These are phyloP conservation scores for Chromobotia macracanthus DNA, from an alignment of 2,797 vertebrate genomes.

Conservation along the genomic window DNA sequence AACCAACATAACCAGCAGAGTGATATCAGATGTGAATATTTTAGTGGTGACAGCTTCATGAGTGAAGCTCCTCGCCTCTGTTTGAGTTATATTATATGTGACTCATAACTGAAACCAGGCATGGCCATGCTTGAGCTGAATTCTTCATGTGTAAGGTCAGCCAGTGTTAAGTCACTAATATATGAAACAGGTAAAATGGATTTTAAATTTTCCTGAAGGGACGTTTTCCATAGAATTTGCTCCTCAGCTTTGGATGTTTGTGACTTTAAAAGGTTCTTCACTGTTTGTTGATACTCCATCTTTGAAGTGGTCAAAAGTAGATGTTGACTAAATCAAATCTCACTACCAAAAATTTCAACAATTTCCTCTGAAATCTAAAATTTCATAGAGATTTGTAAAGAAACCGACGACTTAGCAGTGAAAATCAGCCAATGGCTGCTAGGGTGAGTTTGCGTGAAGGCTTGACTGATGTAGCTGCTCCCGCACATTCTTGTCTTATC, in stretches of 20 bases:
- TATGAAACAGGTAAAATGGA: constrained; percentile 57
- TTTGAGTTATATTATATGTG: constrained; percentile 52
- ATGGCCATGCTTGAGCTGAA: constrained; percentile 38
- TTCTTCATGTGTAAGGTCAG: constrained; percentile 43
- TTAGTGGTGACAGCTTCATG: constrained; percentile 41
- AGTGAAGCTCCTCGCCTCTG: constrained; percentile 32
- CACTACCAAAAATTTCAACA: too few relatives aligned
- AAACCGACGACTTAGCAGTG: not conserved
- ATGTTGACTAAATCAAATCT: too few relatives aligned
- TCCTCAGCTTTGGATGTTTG: not conserved
- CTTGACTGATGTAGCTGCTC: constrained; percentile 63
- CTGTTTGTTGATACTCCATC: not conserved
- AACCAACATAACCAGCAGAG: constrained; percentile 24
- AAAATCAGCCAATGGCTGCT: constrained; percentile 8
- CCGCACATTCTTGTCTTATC: constrained; percentile 78
- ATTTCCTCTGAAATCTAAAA: too few relatives aligned
- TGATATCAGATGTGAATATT: constrained; percentile 48
- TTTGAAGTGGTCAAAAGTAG: not conserved
- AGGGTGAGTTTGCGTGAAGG: constrained; percentile 44
- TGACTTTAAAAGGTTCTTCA: not conserved
- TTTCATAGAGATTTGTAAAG: too few relatives aligned
- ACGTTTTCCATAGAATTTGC: not conserved
- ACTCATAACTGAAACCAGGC: constrained; percentile 53
- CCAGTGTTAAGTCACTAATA: constrained; percentile 26
- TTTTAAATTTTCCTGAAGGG: constrained; percentile 34